Conservation (phyloP, 2,797 vertebrate genomes). For the Hirundo rustica region DNA sequence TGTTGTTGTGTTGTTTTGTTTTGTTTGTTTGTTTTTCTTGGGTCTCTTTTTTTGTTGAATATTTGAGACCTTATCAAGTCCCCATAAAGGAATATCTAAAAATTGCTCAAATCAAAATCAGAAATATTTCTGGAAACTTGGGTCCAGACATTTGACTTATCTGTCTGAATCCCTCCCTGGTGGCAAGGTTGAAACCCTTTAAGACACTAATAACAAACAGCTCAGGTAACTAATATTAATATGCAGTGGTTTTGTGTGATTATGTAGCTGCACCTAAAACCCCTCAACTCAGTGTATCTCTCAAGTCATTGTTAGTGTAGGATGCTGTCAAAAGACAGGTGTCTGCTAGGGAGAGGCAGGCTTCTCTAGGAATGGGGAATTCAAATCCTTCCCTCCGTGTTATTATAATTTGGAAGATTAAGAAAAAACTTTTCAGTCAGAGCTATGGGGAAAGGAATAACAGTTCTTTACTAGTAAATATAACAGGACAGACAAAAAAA, state of each 20-base stretch:
- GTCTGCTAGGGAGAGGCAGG: too few species aligned
- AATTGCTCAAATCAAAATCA: background rate
- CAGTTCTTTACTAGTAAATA: too few species aligned
- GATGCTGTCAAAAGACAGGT: too few species aligned
- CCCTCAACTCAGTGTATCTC: background rate
- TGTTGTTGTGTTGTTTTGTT: background rate
- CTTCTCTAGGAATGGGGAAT: too few species aligned
- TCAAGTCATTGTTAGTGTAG: fast-evolving
- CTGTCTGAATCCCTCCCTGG: background rate
- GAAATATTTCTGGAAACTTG: background rate
- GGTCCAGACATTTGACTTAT: background rate
- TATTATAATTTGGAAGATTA: too few species aligned
- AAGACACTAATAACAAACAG: background rate
- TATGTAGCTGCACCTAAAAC: background rate
- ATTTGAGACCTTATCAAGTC: background rate
- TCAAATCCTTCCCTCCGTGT: too few species aligned
- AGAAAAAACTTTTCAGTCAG: too few species aligned
- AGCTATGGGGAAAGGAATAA: too few species aligned
- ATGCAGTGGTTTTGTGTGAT: background rate
- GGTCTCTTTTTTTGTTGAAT: background rate
- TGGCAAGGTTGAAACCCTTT: background rate
- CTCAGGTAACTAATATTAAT: background rate
- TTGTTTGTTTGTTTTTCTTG: fast-evolving
- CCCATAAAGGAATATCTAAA: background rate
- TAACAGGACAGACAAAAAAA: too few species aligned